Evolutionary conservation across 2,888 invertebrate genomes (phyloP).

Genomic region (Drosophila nigricruria): DNA sequence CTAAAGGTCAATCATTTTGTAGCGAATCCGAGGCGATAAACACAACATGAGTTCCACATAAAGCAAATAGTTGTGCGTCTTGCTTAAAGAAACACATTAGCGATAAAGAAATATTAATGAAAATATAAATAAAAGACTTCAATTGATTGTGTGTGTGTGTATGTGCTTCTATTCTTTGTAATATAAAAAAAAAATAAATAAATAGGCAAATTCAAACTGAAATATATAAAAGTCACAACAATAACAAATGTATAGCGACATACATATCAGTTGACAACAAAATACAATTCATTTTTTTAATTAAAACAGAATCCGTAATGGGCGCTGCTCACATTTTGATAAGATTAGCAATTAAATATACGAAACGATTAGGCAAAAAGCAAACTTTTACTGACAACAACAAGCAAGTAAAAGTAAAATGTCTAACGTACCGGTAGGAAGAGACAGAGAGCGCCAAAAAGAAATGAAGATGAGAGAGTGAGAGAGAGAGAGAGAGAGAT

Average conservation of each 20-base stretch:
- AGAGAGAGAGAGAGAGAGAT: conserved; percentile 19
- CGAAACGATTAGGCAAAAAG: conserved; percentile 18
- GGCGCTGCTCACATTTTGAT: conserved; percentile 39
- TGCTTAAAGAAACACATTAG: conserved; percentile 8
- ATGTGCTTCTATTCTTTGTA: background rate
- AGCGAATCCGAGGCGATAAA: conserved; percentile 61
- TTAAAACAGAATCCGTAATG: conserved; percentile 17
- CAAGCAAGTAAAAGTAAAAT: conserved; percentile 34
- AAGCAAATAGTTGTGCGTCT: conserved; percentile 10
- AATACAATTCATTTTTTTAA: conserved; percentile 8
- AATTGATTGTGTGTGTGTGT: background rate
- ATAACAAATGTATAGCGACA: conserved; percentile 3
- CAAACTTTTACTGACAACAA: conserved; percentile 22
- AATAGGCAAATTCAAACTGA: background rate
- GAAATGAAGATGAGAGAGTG: background rate
- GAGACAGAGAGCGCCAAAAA: background rate
- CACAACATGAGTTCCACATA: conserved; percentile 32
- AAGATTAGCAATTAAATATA: conserved; percentile 55
- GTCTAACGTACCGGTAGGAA: background rate
- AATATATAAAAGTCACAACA: background rate
- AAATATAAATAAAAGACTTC: background rate
- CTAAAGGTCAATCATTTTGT: conserved; percentile 69
- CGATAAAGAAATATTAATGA: conserved; percentile 13
- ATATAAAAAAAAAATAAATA: background rate
- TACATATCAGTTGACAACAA: conserved; percentile 24